A percentile compares a stretch with the other conserved stretches of the same genome.
Conservation (phyloP, 2,113 vertebrate genomes). For the mouse (Mus musculus) region DNA sequence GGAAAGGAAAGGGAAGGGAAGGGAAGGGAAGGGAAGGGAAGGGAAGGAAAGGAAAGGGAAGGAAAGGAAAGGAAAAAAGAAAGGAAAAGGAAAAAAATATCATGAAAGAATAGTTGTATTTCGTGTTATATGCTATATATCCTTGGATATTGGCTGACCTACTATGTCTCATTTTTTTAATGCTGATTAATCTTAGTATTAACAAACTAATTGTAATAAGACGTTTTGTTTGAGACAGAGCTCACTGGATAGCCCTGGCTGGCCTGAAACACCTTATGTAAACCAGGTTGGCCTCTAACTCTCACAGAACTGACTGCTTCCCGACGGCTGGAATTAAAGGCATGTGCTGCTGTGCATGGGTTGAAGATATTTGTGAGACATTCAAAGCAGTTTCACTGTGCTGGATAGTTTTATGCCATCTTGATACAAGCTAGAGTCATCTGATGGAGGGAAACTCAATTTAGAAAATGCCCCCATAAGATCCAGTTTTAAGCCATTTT, state of each 20-base stretch:
- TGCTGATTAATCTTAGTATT: neutral
- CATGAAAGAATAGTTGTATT: neutral
- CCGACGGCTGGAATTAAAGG: neutral
- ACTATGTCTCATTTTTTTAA: neutral
- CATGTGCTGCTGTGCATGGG: neutral
- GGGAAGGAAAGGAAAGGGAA: too few species aligned
- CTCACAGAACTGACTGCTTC: neutral
- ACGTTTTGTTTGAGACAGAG: neutral
- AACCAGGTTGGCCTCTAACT: neutral
- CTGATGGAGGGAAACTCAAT: neutral
- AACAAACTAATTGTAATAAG: neutral
- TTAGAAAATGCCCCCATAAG: neutral
- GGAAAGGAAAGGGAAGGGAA: too few species aligned
- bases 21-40: too few species aligned
- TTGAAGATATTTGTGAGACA: neutral
- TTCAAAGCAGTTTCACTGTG: neutral
- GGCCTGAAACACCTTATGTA: neutral
- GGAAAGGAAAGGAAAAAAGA: neutral
- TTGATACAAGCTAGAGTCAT: neutral
- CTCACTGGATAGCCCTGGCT: neutral
- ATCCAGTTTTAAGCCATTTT: neutral
- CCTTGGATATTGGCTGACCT: neutral
- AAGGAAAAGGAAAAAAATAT: too few species aligned
- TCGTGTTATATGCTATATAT: neutral
- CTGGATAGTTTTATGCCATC: neutral